Percentiles rank a stretch among this genome's conserved stretches.
Evolutionary conservation across 2,888 invertebrate species (phyloP).

Genomic region (Protophormia terraenovae): DNA sequence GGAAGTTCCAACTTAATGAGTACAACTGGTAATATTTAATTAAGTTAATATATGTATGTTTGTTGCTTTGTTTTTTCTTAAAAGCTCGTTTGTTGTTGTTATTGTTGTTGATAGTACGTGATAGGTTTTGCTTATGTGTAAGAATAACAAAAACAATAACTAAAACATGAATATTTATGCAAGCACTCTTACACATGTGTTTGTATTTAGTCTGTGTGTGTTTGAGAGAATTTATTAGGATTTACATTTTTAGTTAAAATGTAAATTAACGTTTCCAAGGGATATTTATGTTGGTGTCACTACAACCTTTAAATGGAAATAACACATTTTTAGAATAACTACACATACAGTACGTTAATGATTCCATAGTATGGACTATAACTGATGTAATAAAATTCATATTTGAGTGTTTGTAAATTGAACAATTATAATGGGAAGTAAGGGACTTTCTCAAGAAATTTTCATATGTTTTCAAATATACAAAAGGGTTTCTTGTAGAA

Average conservation of each 20-base stretch:
- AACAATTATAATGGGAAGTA: too few relatives aligned
- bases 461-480: too few relatives aligned
- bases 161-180: slow-evolving; percentile 25
- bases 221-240: not conserved
- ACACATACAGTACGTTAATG: too few relatives aligned
- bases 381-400: too few relatives aligned
- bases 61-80: not conserved
- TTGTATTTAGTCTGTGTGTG: not conserved
- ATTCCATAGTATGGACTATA: too few relatives aligned
- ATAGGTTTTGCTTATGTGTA: slow-evolving; percentile 3
- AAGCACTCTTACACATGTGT: not conserved
- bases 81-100: not conserved
- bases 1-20: not conserved
- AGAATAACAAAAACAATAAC: not conserved
- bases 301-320: too few relatives aligned
- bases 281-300: not conserved
- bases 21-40: slow-evolving; percentile 30
- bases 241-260: not conserved
- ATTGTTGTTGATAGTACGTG: slow-evolving; percentile 13
- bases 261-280: not conserved
- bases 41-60: slow-evolving; percentile 32
- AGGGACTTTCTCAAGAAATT: too few relatives aligned
- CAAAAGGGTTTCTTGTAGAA: too few relatives aligned
- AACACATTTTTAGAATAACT: too few relatives aligned
- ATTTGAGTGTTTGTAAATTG: too few relatives aligned